Evolutionary conservation across 2,113 vertebrate species (phyloP), one percentile per base, ranked within the genome.

Genomic region (Archocentrus centrarchus): DNA sequence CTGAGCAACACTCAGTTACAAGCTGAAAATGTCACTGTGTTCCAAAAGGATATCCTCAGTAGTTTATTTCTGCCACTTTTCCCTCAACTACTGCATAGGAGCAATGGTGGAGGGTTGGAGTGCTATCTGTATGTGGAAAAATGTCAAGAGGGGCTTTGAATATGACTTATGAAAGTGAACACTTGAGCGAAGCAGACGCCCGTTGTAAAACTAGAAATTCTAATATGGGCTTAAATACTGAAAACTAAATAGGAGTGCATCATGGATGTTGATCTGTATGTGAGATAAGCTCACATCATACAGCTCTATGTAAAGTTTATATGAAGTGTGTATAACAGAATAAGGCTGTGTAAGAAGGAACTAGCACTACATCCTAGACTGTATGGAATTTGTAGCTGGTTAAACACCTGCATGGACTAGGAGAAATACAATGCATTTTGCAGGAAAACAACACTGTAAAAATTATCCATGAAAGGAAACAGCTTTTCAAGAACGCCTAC

Each of bases 71-170:
- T 63, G 70, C 77, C 58, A 59, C 53, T 75, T 84, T 77, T 47
- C 59, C 17, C 59, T 59, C 64, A 66, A 41, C 60, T 35, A 3
- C 39, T 22, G 87, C 32, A 7, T 55, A 77, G 57, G 70, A 77
- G 64, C 35, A 15, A 47, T 27, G 32, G 44, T 14, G 22, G 60
- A 47, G 58, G 27, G 53, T 7, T 55, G 59, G n/a, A 82, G 84
- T 27, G 79, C 78, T 90, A 32, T 77, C 70, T 80, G 82, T 86
- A 82, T 83, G 84, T 68, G 60, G 83, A 77, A 88, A 93, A 93
- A 92, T 93, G 92, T 93, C 89, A 93, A 90, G 83, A 83, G 92
- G 79, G 63, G 13, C 80, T 92, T 68, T 82, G 77, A 86, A 90
- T 84, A 78, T 63, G 66, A 61, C 84, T 83, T 62, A 86, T 91